Evolutionary conservation across 1,140 invertebrate species (phyloP), one percentile per base, ranked within the genome.

Genomic region (Tetragnatha versicolor): DNA sequence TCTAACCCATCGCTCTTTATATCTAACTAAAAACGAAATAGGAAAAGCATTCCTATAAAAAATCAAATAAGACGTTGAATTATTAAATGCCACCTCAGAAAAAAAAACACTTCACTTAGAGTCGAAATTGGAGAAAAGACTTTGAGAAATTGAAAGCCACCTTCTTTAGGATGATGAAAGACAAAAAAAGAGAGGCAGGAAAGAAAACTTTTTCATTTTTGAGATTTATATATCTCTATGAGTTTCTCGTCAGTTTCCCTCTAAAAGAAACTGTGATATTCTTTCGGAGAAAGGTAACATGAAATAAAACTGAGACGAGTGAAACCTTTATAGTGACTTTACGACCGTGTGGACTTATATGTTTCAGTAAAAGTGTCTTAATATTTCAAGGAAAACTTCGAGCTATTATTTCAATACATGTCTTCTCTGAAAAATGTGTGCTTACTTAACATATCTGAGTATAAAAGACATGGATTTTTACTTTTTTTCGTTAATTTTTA

Each of bases 141-240:
- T 77, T 77, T 65, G 73, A 77, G 73, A 77, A 77, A 77, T 77
- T 65, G 73, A 77, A 77, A 65, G 60, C 60, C 61, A 66, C 66
- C 73, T 66, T 63, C 60, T 33, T 17, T 33, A 35, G 53, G 60
- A 77, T 65, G 49, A 70, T 49, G 47, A 66, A 66, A 65, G 60
- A 77, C 42, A 49, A 77, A 47, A 75, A 29, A 53, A 22, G 29
- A 42, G 37, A 45, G 27, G 14, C 1, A 37, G 22, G 27, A 53
- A 51, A 20, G 47, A 55, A 66, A 77, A 65, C 31, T 66, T 77
- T 66, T 65, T 65, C n/a, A n/a, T n/a, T n/a, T n/a, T n/a, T n/a
- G n/a, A 77, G 73, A 77, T 77, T 77, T 77, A 77, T 77, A 75
- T 75, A 77, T 77, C 7, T 51, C 73, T 53, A 77, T 77, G 73